Conservation (phyloP, 2,113 vertebrate species). For the Peromyscus maniculatus region DNA sequence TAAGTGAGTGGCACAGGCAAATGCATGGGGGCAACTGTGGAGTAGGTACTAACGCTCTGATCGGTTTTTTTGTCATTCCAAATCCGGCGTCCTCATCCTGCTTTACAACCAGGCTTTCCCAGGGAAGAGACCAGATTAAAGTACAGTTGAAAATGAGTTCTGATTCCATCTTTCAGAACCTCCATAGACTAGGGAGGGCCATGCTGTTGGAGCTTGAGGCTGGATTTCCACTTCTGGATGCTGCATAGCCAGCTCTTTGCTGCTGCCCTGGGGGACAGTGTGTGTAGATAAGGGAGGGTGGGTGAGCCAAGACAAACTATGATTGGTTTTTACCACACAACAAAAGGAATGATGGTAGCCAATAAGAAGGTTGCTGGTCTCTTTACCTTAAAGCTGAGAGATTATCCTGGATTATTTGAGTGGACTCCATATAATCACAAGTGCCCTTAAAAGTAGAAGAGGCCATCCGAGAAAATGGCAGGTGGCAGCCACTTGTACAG, state of each 20-base stretch:
- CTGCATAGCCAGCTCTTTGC: neutral
- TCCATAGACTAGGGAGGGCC: neutral
- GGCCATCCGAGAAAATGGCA: neutral
- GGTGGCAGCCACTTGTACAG: accelerated
- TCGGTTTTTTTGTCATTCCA: neutral
- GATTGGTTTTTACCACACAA: neutral
- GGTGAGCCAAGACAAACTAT: neutral
- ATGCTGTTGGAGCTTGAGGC: neutral
- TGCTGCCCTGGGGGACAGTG: too few species aligned
- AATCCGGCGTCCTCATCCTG: neutral
- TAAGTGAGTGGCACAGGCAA: neutral
- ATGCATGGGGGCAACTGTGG: neutral
- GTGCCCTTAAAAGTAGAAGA: neutral
- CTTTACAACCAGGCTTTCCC: neutral
- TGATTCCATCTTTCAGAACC: neutral
- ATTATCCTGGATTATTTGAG: neutral
- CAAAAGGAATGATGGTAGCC: neutral
- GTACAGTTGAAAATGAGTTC: neutral
- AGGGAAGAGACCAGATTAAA: neutral
- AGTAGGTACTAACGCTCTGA: neutral
- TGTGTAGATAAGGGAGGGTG: too few species aligned
- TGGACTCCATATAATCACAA: neutral
- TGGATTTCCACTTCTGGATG: neutral
- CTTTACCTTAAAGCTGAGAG: slow-evolving; percentile 3
- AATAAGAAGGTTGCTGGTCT: neutral